These are phyloP conservation scores for Empidonax traillii DNA, from an alignment of 2,113 vertebrate species.

Conservation along the genomic window DNA sequence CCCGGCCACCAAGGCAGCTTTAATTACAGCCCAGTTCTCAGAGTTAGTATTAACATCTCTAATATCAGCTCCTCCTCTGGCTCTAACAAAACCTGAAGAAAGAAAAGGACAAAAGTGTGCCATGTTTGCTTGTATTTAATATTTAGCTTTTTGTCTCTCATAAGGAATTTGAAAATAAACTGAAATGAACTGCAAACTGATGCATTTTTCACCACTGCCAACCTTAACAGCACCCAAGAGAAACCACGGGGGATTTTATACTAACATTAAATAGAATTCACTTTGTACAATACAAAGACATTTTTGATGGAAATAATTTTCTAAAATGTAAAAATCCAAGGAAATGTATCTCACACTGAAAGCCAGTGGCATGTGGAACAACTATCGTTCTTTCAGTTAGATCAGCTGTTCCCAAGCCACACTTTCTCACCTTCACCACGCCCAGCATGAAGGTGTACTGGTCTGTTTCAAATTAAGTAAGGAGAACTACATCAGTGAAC, in stretches of 20 bases:
- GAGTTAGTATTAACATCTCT: slow-evolving; percentile 92
- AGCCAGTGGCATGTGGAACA: background rate
- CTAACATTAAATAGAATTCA: background rate
- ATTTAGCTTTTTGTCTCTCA: background rate
- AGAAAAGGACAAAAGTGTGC: background rate
- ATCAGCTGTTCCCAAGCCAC: background rate
- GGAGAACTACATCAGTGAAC: background rate
- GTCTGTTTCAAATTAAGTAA: background rate
- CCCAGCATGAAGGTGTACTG: background rate
- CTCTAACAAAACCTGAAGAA: slow-evolving; percentile 88
- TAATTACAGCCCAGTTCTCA: slow-evolving; percentile 96
- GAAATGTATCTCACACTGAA: background rate
- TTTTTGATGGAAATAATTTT: background rate
- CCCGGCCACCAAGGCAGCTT: slow-evolving; percentile 91
- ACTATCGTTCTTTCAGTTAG: background rate
- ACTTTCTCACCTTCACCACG: background rate
- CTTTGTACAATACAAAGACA: background rate
- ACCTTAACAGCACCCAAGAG: background rate
- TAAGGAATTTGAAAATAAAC: background rate
- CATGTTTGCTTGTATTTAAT: background rate
- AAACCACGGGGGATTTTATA: background rate
- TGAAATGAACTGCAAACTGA: background rate
- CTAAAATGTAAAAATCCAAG: background rate
- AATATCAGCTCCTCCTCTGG: slow-evolving; percentile 87
- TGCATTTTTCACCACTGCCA: background rate